Base-by-base conservation (phyloP, 2,113 vertebrate species). In the Callocephalon fimbriatum region DNA sequence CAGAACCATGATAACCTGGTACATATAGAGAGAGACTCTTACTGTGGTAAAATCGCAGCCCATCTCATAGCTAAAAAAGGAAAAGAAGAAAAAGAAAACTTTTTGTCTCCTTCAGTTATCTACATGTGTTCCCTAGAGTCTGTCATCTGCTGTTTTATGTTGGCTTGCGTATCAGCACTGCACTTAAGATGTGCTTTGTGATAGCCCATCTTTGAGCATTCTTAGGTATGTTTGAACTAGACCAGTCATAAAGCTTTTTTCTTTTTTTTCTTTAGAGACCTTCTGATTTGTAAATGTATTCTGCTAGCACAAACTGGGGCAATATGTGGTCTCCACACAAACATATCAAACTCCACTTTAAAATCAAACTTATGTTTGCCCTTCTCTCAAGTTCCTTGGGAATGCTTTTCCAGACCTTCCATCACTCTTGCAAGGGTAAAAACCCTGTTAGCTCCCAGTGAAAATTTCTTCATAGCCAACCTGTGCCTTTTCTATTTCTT, bases 1-100 rank as follows among this genome's bases (percentile, higher is more conserved):
- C 91, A 88, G 65, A 94, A 51, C 37, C 32, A 51, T 48, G 92
- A 92, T 91, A 94, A 92, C 40, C 71, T 92, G 70, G 62, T 86
- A 75, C 59, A 45, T 50, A 85, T 61, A 88, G 71, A 83, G 38
- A 32, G 48, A 77, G 42, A 31, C 9, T 78, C 32, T 62, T 72
- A 59, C 53, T 78, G 62, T 83, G 44, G 45, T 90, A 38, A 91
- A 91, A 62, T 70, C 65, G 70, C 42, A 83, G 29, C n/a, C 29
- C 31, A n/a, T 88, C 19, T 78, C 76, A 16, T 10, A 83, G 61
- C 35, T 32, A 71, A 70, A 90, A 86, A 78, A 40, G 2, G 10
- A 31, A 53, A 78, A 38, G 1, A 4, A 27, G 15, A 25, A 23
- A 31, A 31, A 26, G 5, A 4, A 32, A 32, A 4, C 14, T 31